phyloP scores from a whole-genome alignment of 2,888 invertebrate species.

The Lissonota sp. region DNA sequence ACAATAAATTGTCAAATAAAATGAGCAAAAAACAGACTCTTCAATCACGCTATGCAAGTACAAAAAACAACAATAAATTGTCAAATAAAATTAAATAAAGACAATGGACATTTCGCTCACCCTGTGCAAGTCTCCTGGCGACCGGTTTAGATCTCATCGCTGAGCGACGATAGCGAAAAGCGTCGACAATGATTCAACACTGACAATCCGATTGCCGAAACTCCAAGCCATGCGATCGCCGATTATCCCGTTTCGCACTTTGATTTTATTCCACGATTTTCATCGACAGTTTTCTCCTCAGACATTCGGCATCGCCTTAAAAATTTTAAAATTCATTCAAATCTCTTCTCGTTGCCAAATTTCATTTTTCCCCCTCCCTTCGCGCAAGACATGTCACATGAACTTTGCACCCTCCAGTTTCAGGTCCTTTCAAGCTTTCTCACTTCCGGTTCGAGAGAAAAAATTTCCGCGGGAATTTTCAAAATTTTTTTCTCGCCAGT shows the following conservation, averaged over 20 bases:
- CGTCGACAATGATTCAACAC: slow-evolving; percentile 78
- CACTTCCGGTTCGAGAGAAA: too few relatives aligned
- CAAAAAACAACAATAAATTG: neutral
- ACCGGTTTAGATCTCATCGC: slow-evolving; percentile 90
- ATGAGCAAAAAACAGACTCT: too few relatives aligned
- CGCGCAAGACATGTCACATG: too few relatives aligned
- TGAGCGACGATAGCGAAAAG: slow-evolving; percentile 72
- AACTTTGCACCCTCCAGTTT: too few relatives aligned
- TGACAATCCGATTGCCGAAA: slow-evolving; percentile 74
- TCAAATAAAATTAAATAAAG: slow-evolving; percentile 4
- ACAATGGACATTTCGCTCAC: slow-evolving; percentile 83
- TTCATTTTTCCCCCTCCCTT: too few relatives aligned
- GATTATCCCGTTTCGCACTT: slow-evolving; percentile 56
- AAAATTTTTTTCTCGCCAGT: too few relatives aligned
- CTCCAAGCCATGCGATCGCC: slow-evolving; percentile 79
- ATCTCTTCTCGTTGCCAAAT: too few relatives aligned
- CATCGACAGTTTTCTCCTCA: too few relatives aligned
- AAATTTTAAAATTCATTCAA: too few relatives aligned
- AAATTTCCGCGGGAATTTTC: too few relatives aligned
- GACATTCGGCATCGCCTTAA: too few relatives aligned
- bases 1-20: neutral
- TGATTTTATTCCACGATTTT: slow-evolving; percentile 14
- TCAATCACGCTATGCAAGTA: neutral
- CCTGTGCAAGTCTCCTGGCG: slow-evolving; percentile 89
- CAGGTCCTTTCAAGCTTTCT: too few relatives aligned